These are phyloP conservation scores for Pionites leucogaster DNA, from an alignment of 2,113 vertebrate genomes.

Conservation along the genomic window DNA sequence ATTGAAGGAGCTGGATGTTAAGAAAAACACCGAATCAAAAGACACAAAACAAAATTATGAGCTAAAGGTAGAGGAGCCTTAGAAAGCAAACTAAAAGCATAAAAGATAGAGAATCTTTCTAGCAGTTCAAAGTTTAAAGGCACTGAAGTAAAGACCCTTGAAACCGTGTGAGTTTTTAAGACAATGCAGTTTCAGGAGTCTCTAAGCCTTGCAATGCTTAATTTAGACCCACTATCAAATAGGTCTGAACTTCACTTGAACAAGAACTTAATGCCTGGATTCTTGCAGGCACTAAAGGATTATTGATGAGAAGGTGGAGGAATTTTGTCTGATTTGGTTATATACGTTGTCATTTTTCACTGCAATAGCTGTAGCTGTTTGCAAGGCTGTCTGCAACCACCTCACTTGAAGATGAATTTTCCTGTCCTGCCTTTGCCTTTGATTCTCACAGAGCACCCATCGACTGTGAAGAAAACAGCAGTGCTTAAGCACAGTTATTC, in stretches of 20 bases:
- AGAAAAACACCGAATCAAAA: slow-evolving; percentile 22
- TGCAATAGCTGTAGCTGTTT: slow-evolving; percentile 22
- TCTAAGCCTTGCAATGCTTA: background rate
- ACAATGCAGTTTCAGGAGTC: background rate
- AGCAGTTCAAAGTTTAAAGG: background rate
- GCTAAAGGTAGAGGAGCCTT: background rate
- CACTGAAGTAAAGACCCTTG: background rate
- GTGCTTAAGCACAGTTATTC: slow-evolving; percentile 52
- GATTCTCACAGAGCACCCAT: slow-evolving; percentile 26
- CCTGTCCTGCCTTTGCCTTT: slow-evolving; percentile 31
- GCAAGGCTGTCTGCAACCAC: background rate
- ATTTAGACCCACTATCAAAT: background rate
- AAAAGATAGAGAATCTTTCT: background rate
- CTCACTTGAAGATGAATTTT: slow-evolving; percentile 43
- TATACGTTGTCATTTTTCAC: background rate
- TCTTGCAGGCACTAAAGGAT: background rate
- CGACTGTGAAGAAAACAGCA: slow-evolving; percentile 1
- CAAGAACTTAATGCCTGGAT: background rate
- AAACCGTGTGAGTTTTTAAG: background rate
- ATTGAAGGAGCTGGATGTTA: background rate
- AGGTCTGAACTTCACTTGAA: background rate
- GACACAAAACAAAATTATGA: background rate
- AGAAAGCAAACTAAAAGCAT: background rate
- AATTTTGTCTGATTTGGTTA: slow-evolving; percentile 4
- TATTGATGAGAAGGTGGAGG: slow-evolving; percentile 5